A percentile compares a stretch with the other conserved stretches of the same genome.
phyloP scores from a whole-genome alignment of 2,888 invertebrate species.

The Lepidochitona cinerea region DNA sequence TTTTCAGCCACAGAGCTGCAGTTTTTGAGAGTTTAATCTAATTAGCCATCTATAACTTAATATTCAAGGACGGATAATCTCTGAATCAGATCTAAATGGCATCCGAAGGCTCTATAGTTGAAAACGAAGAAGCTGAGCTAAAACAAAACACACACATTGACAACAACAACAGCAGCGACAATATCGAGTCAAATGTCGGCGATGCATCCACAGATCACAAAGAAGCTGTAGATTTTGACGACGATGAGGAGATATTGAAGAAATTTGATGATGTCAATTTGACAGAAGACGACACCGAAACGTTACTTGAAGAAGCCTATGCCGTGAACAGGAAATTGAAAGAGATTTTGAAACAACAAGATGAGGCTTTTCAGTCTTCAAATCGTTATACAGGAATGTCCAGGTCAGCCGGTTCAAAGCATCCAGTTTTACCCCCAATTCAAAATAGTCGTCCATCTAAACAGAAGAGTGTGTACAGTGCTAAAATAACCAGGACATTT shows the following conservation, averaged over 20 bases:
- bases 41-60: too few species aligned
- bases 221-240: not conserved
- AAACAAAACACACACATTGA: too few species aligned
- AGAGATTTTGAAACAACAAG: slow-evolving; percentile 42
- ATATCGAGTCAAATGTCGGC: too few species aligned
- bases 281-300: slow-evolving; percentile 56
- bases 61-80: too few species aligned
- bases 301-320: slow-evolving; percentile 52
- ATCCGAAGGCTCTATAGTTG: too few species aligned
- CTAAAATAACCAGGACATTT: not conserved
- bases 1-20: too few species aligned
- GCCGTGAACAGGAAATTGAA: slow-evolving; percentile 52
- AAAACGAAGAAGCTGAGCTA: too few species aligned
- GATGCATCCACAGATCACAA: too few species aligned
- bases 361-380: not conserved
- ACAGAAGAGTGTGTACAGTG: not conserved
- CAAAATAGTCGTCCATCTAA: not conserved
- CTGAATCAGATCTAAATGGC: too few species aligned
- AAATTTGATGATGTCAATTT: slow-evolving; percentile 49
- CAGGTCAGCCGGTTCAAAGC: not conserved
- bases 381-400: not conserved
- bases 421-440: not conserved
- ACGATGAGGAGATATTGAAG: slow-evolving; percentile 35
- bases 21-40: too few species aligned
- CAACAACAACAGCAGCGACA: too few species aligned